Percentiles rank a stretch among this genome's conserved stretches.
Conservation (phyloP, 2,113 vertebrate genomes). For the Acinonyx jubatus region DNA sequence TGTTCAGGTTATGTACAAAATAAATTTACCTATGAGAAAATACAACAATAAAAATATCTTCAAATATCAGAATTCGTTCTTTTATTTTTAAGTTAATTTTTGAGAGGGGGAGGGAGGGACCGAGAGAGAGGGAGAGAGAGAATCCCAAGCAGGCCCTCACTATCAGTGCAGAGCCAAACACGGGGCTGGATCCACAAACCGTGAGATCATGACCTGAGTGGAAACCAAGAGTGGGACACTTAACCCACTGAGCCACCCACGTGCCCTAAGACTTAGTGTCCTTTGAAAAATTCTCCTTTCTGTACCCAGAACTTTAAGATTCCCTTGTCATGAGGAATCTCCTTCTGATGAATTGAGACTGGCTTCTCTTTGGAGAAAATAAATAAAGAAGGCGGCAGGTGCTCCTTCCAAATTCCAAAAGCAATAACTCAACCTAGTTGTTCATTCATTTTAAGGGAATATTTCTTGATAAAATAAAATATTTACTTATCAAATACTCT, state of each 20-base stretch:
- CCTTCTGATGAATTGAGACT: neutral
- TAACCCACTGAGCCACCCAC: too few species aligned
- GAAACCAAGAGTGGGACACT: too few species aligned
- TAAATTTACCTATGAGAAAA: neutral
- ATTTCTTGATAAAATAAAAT: neutral
- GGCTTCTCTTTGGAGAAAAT: neutral
- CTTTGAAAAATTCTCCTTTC: neutral
- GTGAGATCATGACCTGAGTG: too few species aligned
- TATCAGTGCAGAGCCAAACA: too few species aligned
- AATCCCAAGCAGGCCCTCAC: too few species aligned
- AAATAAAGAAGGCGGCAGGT: neutral
- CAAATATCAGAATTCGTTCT: neutral
- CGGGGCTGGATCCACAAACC: too few species aligned
- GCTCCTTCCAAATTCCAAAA: neutral
- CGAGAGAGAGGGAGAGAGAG: too few species aligned
- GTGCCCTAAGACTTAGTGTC: too few species aligned
- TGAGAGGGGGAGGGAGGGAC: too few species aligned
- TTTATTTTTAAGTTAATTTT: neutral
- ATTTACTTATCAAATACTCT: neutral
- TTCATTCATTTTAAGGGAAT: neutral
- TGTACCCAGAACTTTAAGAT: neutral
- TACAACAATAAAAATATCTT: constrained; percentile 21
- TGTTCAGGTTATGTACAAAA: neutral
- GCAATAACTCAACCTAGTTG: neutral
- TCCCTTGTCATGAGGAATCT: neutral